Base-by-base conservation (phyloP, 37 sponge, comb jelly and placozoan species). In the Trichoplax adhaerens region DNA sequence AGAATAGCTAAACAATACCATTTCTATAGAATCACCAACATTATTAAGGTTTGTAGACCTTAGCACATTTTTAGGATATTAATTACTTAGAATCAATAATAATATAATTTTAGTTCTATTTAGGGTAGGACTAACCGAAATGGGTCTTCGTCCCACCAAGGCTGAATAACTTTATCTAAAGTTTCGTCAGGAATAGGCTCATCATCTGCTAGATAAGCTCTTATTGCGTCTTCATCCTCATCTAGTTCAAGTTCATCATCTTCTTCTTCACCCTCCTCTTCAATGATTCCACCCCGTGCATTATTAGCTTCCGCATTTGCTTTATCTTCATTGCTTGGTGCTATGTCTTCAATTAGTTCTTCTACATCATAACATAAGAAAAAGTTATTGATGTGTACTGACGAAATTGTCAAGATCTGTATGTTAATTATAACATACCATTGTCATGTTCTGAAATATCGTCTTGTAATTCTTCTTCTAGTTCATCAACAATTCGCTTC, bases 71-170 rank as follows among this genome's bases (percentile, higher is more conserved):
- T 29, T 29, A 29, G 29, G 29, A 29, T 29, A 29, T 29, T 29
- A 29, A 29, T 29, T 29, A 29, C 29, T 29, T 29, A 29, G 29
- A 29, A 29, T 29, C 29, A 29, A 29, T 29, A 29, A 29, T 29
- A 29, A 29, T 29, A 29, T 29, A 29, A 29, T 29, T 29, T 29
- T 29, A 29, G 29, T 29, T 29, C 29, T 29, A 29, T 29, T 29
- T 29, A 29, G 29, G 29, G 3, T 76, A 6, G 5, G 57, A 58
- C 62, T 77, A 58, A 88, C 93, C 83, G 87, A 78, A 78, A 95
- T 52, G 97, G 97, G 50, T 91, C 91, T 47, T 83, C 74, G 3
- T 76, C 54, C 97, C 97, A 95, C 67, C 84, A 95, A 58, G 70
- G 60, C 50, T 62, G 58, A 50, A 76, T 58, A 10, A 76, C 62